A percentile compares a stretch with the other conserved stretches of the same genome.
Conservation (phyloP, 2,888 invertebrate species). For the Acleris emargana region DNA sequence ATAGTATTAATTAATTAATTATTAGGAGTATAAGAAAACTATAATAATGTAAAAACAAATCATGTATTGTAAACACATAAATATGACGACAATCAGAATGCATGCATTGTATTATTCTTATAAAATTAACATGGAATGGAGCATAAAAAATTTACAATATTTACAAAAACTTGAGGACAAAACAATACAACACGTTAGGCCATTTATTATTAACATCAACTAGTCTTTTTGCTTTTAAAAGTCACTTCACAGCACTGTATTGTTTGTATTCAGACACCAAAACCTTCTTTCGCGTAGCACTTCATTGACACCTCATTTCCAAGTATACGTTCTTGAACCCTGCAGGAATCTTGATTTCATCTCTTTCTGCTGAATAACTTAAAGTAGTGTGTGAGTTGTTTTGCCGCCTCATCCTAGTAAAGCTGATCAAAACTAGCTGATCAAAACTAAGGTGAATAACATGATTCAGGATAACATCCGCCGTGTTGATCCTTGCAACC, state of each 20-base stretch:
- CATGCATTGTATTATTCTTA: conserved; percentile 36
- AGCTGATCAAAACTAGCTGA: conserved; percentile 71
- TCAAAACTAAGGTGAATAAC: conserved; percentile 68
- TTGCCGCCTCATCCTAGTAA: conserved; percentile 67
- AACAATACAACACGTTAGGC: conserved; percentile 44
- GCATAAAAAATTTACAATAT: conserved; percentile 47
- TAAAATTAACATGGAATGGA: conserved; percentile 34
- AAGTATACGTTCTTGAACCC: conserved; percentile 36
- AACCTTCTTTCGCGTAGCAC: conserved; percentile 40
- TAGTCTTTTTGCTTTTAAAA: conserved; percentile 46
- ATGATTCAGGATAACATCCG: conserved; percentile 54
- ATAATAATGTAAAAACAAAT: conserved; percentile 19
- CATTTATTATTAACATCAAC: conserved; percentile 40
- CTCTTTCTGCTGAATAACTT: conserved; percentile 56
- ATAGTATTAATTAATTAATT: too few relatives aligned
- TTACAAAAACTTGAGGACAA: conserved; percentile 47
- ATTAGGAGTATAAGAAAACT: conserved; percentile 1
- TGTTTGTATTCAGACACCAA: conserved; percentile 46
- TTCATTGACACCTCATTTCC: conserved; percentile 40
- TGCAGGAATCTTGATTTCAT: conserved; percentile 37
- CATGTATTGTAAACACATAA: conserved; percentile 35
- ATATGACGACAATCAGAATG: conserved; percentile 36
- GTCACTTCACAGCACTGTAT: conserved; percentile 44
- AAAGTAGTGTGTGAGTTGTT: conserved; percentile 51
- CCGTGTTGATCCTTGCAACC: conserved; percentile 55